A percentile compares a stretch with the other conserved stretches of the same genome.
Conservation (phyloP, 2,888 invertebrate species). For the Villa cingulata region DNA sequence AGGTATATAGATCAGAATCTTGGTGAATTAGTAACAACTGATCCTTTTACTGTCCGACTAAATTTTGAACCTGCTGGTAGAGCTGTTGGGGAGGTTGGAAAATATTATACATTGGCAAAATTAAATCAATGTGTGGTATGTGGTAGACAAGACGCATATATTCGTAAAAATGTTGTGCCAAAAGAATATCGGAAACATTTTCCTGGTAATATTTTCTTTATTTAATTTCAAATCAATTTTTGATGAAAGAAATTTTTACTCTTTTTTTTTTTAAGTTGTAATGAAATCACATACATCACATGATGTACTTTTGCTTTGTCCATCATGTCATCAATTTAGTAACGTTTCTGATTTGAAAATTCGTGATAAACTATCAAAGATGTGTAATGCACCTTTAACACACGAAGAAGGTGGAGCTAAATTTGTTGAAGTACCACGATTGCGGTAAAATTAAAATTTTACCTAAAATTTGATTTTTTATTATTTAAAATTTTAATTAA, state of each 20-base stretch:
- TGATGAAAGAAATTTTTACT: conserved; percentile 1
- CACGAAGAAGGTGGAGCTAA: conserved; percentile 23
- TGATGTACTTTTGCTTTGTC: conserved; percentile 62
- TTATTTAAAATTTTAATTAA: too few relatives aligned
- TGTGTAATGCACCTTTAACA: conserved; percentile 51
- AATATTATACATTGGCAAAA: conserved; percentile 57
- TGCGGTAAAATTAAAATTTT: conserved; percentile 20
- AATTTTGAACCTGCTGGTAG: conserved; percentile 67
- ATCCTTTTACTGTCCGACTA: conserved; percentile 51
- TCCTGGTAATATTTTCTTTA: conserved; percentile 39
- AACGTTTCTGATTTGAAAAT: conserved; percentile 48
- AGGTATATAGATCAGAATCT: conserved; percentile 38
- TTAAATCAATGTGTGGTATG: conserved; percentile 70
- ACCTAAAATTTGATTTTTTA: not conserved
- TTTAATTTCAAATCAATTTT: not conserved
- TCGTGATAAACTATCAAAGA: conserved; percentile 42
- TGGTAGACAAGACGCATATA: conserved; percentile 50
- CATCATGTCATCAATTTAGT: conserved; percentile 54
- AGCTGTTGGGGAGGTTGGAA: conserved; percentile 52
- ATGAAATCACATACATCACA: conserved; percentile 73
- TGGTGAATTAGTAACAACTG: conserved; percentile 34
- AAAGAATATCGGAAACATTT: conserved; percentile 67
- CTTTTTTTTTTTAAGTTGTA: conserved; percentile 39
- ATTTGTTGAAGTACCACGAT: conserved; percentile 30
- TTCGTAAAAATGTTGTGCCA: conserved; percentile 69